These are phyloP conservation scores for Eumacrocentrus americanus DNA, from an alignment of 2,888 invertebrate genomes.

Conservation along the genomic window DNA sequence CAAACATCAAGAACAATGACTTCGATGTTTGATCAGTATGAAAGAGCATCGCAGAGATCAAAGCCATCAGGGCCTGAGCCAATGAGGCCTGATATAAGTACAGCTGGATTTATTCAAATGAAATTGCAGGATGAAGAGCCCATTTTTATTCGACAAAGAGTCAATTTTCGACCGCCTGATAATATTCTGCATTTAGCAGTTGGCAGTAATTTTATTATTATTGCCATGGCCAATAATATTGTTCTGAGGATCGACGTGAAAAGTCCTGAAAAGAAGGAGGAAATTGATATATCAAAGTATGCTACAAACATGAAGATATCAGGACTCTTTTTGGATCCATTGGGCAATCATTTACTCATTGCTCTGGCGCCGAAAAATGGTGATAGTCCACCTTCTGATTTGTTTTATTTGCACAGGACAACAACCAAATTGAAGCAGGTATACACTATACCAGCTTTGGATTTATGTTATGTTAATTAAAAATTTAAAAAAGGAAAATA, in stretches of 20 bases:
- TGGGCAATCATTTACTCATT: conserved; percentile 84
- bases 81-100: conserved; percentile 63
- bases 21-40: conserved; percentile 84
- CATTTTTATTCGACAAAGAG: conserved; percentile 85
- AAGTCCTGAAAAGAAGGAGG: conserved; percentile 78
- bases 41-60: conserved; percentile 73
- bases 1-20: conserved; percentile 66
- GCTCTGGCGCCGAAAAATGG: conserved; percentile 70
- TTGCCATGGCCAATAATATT: conserved; percentile 83
- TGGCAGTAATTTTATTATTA: conserved; percentile 80
- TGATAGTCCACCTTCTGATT: conserved; percentile 70
- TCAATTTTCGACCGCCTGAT: conserved; percentile 79
- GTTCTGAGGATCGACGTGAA: conserved; percentile 82
- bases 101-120: conserved; percentile 67
- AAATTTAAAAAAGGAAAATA: conserved; percentile 1
- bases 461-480: conserved; percentile 19
- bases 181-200: conserved; percentile 81
- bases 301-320: conserved; percentile 68
- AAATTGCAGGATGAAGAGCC: conserved; percentile 76
- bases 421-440: conserved; percentile 75
- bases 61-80: conserved; percentile 56
- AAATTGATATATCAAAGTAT: conserved; percentile 75
- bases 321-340: conserved; percentile 81
- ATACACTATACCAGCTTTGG: conserved; percentile 16
- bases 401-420: conserved; percentile 80